Evolutionary conservation across 2,888 invertebrate genomes (phyloP).

Genomic region (Drosophila parthenogenetica): DNA sequence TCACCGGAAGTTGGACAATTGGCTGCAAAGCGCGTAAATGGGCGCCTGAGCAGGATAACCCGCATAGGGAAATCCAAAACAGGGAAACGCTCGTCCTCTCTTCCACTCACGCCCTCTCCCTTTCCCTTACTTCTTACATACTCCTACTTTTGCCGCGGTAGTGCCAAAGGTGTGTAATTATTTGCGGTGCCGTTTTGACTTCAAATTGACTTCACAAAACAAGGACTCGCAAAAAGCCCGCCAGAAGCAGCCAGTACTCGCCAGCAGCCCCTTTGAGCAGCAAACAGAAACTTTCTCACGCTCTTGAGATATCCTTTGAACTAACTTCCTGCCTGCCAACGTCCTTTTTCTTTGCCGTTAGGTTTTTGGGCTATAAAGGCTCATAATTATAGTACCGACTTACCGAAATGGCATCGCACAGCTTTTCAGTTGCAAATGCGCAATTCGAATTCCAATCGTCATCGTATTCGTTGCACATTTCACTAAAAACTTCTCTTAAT

Average conservation of each 20-base stretch:
- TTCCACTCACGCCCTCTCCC: no score
- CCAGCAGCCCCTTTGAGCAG: constrained; percentile 25
- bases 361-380: constrained; percentile 7
- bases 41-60: constrained; percentile 45
- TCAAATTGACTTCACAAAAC: constrained; percentile 41
- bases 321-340: constrained; percentile 58
- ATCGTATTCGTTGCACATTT: constrained; percentile 70
- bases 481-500: constrained; percentile 29
- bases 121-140: background rate
- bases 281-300: constrained; percentile 71
- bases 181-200: constrained; percentile 72
- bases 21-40: constrained; percentile 65
- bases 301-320: constrained; percentile 53
- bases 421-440: constrained; percentile 71
- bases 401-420: constrained; percentile 31
- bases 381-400: constrained; percentile 60
- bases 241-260: constrained; percentile 47
- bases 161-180: constrained; percentile 69
- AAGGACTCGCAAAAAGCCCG: constrained; percentile 64
- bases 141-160: constrained; percentile 17
- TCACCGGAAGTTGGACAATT: constrained; percentile 76
- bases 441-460: constrained; percentile 47
- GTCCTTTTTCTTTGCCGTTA: constrained; percentile 31
- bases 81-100: constrained; percentile 15
- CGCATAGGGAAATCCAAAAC: constrained; percentile 4